A percentile compares a stretch with the other conserved stretches of the same genome.
These are phyloP conservation scores for Tethea ocularis DNA, from an alignment of 2,888 invertebrate genomes.

Conservation along the genomic window DNA sequence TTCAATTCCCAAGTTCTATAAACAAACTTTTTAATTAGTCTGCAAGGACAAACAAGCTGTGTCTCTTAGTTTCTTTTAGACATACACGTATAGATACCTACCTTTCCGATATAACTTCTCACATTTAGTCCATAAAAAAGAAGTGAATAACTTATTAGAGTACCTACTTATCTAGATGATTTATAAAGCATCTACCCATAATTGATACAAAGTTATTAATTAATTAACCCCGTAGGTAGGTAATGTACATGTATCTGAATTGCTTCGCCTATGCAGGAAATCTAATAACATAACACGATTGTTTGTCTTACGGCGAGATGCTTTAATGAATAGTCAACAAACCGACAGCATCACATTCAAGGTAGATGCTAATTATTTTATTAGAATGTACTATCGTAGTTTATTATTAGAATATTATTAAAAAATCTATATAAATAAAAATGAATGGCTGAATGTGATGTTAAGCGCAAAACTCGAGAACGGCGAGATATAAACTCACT, in stretches of 20 bases:
- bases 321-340: slow-evolving; percentile 80
- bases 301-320: slow-evolving; percentile 73
- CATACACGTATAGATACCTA: slow-evolving; percentile 47
- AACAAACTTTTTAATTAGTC: slow-evolving; percentile 84
- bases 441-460: too few relatives aligned
- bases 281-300: slow-evolving; percentile 72
- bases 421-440: too few relatives aligned
- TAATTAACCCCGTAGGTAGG: slow-evolving; percentile 54
- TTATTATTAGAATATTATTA: background rate
- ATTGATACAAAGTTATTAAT: slow-evolving; percentile 37
- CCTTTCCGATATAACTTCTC: too few relatives aligned
- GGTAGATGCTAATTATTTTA: slow-evolving; percentile 64
- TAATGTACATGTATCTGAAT: slow-evolving; percentile 53
- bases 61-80: slow-evolving; percentile 69
- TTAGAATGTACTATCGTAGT: slow-evolving; percentile 28
- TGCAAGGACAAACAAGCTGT: slow-evolving; percentile 80
- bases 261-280: slow-evolving; percentile 60
- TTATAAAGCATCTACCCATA: background rate
- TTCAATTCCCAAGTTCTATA: slow-evolving; percentile 65
- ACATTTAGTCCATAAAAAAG: too few relatives aligned
- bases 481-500: too few relatives aligned
- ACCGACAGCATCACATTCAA: slow-evolving; percentile 52
- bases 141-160: too few relatives aligned
- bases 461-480: too few relatives aligned
- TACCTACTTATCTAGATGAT: background rate